Evolutionary conservation across 2,113 vertebrate genomes (phyloP), one percentile per base, ranked within the genome.

Genomic region (Sprattus sprattus): DNA sequence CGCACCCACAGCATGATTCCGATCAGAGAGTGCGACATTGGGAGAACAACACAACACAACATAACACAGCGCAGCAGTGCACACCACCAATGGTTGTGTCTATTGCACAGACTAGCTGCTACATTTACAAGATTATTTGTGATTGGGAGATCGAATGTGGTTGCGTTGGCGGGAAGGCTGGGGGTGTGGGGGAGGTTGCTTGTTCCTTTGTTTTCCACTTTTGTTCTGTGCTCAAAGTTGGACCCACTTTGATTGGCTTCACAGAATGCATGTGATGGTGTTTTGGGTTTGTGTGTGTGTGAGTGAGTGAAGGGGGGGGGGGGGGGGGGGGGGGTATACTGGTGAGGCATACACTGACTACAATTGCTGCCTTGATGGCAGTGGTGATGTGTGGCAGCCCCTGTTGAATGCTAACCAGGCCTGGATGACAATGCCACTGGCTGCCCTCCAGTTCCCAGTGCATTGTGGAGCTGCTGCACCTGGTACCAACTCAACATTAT

Each of bases 361-460:
- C 25, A 83, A 64, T 80, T 83, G 46, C 50, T 44, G 85, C 81
- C 54, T 83, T 81, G 82, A 88, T 84, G 82, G 44, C 39, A 82
- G 45, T 49, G 81, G 46, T 13, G 46, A 8, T 82, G 64, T 64
- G 28, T 39, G 15, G 16, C 11, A 22, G 60, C 57, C 87, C 84
- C 71, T 54, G 52, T 45, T 83, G 64, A 89, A 83, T 86, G 45
- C 83, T 87, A 91, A 90, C 89, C 86, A 82, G 82, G 85, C 87
- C 89, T 86, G 45, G 80, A 85, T 89, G 88, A 92, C 90, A 88
- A 83, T 75, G 81, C 85, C 18, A 22, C 78, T 92, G 91, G 88
- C 91, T 45, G 50, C 18, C 18, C 11, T 89, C 86, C 89, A 89
- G 57, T 52, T 60, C 82, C 81, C 84, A 82, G 85, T 88, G 82